phyloP scores from a whole-genome alignment of 1,140 invertebrate species.

The Apis dorsata region DNA sequence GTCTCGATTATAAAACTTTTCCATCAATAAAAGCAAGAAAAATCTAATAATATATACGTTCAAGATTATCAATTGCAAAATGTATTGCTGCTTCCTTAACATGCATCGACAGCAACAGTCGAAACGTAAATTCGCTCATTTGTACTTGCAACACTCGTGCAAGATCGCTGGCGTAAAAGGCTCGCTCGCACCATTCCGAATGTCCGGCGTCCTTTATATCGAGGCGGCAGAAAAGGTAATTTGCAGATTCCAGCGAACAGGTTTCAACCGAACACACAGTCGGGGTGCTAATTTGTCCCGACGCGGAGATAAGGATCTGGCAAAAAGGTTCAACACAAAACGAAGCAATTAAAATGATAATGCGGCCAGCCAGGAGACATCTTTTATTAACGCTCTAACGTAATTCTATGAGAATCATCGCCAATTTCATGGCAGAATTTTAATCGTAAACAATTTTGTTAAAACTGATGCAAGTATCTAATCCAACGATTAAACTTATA shows the following conservation, averaged over 20 bases:
- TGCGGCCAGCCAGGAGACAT: background rate
- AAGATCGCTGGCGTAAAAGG: constrained; percentile 29
- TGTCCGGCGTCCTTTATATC: constrained; percentile 39
- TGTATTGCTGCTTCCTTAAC: background rate
- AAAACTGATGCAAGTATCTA: background rate
- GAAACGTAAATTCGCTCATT: constrained; percentile 15
- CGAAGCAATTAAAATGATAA: constrained; percentile 55
- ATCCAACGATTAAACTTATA: background rate
- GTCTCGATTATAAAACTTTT: background rate
- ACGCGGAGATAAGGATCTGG: constrained; percentile 44
- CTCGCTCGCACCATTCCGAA: constrained; percentile 8
- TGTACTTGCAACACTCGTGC: constrained; percentile 29
- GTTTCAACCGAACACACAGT: constrained; percentile 39
- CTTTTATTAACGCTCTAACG: constrained; percentile 17
- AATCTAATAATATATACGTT: background rate
- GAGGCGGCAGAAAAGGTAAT: constrained; percentile 48
- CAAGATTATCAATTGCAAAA: background rate
- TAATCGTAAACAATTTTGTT: background rate
- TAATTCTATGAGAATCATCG: background rate
- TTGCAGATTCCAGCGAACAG: constrained; percentile 49
- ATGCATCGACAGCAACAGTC: background rate
- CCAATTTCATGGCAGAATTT: background rate
- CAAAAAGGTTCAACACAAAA: constrained; percentile 44
- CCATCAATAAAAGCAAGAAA: background rate
- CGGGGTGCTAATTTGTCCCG: constrained; percentile 51